Percentiles rank a stretch among this genome's conserved stretches.
Evolutionary conservation across 2,113 vertebrate species (phyloP).

Genomic region (Entelurus aequoreus): DNA sequence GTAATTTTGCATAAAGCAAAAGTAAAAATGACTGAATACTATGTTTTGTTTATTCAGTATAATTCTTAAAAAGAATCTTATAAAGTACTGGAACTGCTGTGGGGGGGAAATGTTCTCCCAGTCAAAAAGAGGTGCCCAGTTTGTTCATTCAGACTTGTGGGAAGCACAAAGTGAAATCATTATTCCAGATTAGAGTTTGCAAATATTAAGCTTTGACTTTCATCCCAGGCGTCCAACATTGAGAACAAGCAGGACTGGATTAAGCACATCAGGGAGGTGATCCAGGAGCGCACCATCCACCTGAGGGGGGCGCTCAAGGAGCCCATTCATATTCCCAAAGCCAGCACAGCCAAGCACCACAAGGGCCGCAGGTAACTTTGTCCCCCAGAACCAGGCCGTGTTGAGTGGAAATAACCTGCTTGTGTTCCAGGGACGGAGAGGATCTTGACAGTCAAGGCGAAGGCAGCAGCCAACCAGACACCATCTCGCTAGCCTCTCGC

Average conservation of each 20-base stretch:
- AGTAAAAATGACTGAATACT: not conserved
- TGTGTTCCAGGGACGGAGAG: constrained; percentile 83
- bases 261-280: constrained; percentile 97
- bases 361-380: constrained; percentile 83
- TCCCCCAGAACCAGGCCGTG: not conserved
- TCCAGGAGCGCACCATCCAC: constrained; percentile 96
- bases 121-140: constrained; percentile 8
- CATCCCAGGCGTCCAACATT: constrained; percentile 86
- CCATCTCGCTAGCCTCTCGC: constrained; percentile 95
- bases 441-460: constrained; percentile 98
- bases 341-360: constrained; percentile 85
- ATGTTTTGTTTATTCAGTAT: not conserved
- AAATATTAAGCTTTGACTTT: constrained; percentile 4
- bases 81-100: not conserved
- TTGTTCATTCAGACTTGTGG: constrained; percentile 39
- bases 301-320: constrained; percentile 95
- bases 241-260: constrained; percentile 99
- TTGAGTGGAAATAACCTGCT: constrained; percentile 4
- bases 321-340: constrained; percentile 95
- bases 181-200: constrained; percentile 23
- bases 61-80: not conserved
- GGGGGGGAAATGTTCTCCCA: not conserved
- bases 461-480: constrained; percentile 96
- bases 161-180: constrained; percentile 28
- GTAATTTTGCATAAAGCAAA: too few relatives aligned